Base-by-base conservation (phyloP, 2,797 vertebrate species). In the Notolabrus celidotus region DNA sequence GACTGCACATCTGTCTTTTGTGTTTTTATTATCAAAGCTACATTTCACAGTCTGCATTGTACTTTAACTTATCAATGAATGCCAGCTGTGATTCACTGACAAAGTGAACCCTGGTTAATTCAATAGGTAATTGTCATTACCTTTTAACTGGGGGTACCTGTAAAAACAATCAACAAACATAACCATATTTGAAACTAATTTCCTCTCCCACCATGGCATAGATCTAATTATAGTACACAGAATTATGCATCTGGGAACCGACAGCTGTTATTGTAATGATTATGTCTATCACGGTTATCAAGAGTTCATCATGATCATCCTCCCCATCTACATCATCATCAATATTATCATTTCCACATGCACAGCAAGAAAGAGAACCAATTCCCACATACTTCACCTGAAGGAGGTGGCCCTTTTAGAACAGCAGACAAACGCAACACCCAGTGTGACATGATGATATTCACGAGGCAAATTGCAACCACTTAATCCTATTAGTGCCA, bases 401-500 rank as follows among this genome's bases (percentile, higher is more conserved):
- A 51, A 64, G 25, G 67, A 46, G 65, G 14, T 45, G 5, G 7
- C 15, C 10, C 22, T 70, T 79, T 71, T 31, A 59, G 10, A 74
- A 59, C 10, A 56, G 59, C 45, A 58, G 6, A 55, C 23, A 14
- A 34, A 43, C 10, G 41, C 27, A 58, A 47, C 23, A 71, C 49
- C 16, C 46, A 39, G 70, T 41, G 3, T 74, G 57, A 83, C 66
- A 70, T 31, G 38, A 53, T 56, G 29, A 75, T 79, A 74, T 81
- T 81, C 68, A 62, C 56, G 42, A 49, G 15, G 56, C 5, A 19
- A 83, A 86, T 55, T 63, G 57, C 70, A 80, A 86, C 82, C 77
- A 80, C 71, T 83, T 88, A 86, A 89, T 84, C 82, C 78, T 72
- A 89, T 91, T 87, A 92, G 50, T 16, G 7, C 61, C 56, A 64